phyloP scores from a whole-genome alignment of 2,797 vertebrate genomes.

The Nothura maculosa region DNA sequence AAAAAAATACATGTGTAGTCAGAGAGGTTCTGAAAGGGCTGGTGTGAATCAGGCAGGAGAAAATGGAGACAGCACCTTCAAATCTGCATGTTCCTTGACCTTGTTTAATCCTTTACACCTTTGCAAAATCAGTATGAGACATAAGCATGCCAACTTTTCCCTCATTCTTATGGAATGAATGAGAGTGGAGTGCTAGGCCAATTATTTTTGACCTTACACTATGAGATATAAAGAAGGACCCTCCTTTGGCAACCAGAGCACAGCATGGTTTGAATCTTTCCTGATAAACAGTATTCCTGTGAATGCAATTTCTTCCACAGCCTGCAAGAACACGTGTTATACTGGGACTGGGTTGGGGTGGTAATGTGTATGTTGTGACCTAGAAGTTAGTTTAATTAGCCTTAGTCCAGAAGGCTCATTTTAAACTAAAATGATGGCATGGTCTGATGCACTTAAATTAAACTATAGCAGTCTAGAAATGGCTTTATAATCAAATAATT shows the following conservation, averaged over 20 bases:
- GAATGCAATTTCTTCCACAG: not conserved
- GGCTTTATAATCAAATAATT: slow-evolving; percentile 81
- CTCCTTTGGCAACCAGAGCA: not conserved
- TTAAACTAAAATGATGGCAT: slow-evolving; percentile 68
- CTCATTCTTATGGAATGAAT: not conserved
- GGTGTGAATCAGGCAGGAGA: not conserved
- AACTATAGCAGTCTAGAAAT: slow-evolving; percentile 67
- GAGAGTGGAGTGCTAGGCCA: not conserved
- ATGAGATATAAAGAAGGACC: not conserved
- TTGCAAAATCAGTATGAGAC: not conserved
- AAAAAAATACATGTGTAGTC: not conserved
- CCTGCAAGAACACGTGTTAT: not conserved
- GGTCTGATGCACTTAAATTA: slow-evolving; percentile 78
- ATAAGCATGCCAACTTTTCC: not conserved
- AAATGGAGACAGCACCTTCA: not conserved
- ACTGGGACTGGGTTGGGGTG: slow-evolving; percentile 9
- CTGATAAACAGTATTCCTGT: not conserved
- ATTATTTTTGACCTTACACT: not conserved
- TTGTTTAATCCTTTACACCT: not conserved
- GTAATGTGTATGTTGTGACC: slow-evolving; percentile 58
- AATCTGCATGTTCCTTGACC: not conserved
- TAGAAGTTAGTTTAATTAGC: slow-evolving; percentile 77
- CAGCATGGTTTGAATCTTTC: not conserved
- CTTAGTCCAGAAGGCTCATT: slow-evolving; percentile 68
- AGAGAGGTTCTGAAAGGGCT: not conserved